phyloP scores from a whole-genome alignment of 2,888 invertebrate genomes.

The Diaprepes abbreviatus region DNA sequence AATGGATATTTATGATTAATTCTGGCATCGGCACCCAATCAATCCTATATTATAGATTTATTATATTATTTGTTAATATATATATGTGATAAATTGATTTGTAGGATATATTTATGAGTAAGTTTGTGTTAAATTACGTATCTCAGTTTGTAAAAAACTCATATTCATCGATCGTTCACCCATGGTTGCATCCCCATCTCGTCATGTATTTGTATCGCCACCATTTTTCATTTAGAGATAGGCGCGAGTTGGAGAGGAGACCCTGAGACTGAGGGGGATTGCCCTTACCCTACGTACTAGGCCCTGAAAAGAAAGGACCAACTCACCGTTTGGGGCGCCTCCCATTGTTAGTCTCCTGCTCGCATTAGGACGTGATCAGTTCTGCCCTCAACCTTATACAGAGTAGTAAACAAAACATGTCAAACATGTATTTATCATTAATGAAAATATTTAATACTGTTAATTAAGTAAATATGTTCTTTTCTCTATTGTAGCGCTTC shows the following conservation, averaged over 20 bases:
- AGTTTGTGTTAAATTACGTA: slow-evolving; percentile 66
- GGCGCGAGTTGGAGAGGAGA: slow-evolving; percentile 61
- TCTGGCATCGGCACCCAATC: slow-evolving; percentile 66
- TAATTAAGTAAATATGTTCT: slow-evolving; percentile 32
- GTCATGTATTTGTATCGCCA: slow-evolving; percentile 57
- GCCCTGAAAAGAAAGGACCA: slow-evolving; percentile 53
- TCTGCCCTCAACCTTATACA: slow-evolving; percentile 62
- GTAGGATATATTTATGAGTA: slow-evolving; percentile 67
- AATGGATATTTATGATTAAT: slow-evolving; percentile 62
- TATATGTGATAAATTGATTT: slow-evolving; percentile 70
- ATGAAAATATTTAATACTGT: slow-evolving; percentile 30
- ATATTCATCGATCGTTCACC: slow-evolving; percentile 57
- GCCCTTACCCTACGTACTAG: slow-evolving; percentile 62
- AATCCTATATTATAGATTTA: slow-evolving; percentile 68
- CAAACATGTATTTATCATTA: slow-evolving; percentile 30
- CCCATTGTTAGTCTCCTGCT: slow-evolving; percentile 62
- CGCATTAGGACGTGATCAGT: slow-evolving; percentile 63
- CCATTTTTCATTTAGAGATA: slow-evolving; percentile 57
- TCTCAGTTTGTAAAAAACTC: slow-evolving; percentile 66
- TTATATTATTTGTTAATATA: slow-evolving; percentile 62
- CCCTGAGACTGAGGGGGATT: slow-evolving; percentile 68
- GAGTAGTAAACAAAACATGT: slow-evolving; percentile 27
- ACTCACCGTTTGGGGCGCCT: slow-evolving; percentile 59
- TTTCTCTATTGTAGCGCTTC: slow-evolving; percentile 33
- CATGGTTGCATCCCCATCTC: slow-evolving; percentile 55